Evolutionary conservation across 2,113 vertebrate species (phyloP), one percentile per base, ranked within the genome.

Genomic region (Pholis gunnellus): DNA sequence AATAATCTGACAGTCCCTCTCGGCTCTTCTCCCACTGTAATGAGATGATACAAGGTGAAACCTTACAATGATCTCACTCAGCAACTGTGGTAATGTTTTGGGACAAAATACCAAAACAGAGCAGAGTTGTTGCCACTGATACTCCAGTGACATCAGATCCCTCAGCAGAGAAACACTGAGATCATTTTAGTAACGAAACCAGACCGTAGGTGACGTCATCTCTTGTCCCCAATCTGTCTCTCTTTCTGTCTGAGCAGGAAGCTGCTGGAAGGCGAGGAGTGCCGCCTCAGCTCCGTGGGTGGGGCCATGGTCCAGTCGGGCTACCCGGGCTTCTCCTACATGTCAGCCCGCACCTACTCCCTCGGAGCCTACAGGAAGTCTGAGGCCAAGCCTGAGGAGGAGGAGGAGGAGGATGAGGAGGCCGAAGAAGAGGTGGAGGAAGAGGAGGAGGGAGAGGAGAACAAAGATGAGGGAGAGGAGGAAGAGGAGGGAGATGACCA

Each of bases 211-310:
- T 0, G 40, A 59, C 31, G 0, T 72, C 67, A 44, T 66, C 18
- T 52, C 42, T 63, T 77, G n/a, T 56, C 67, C 27, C 25, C n/a
- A 0, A 2, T 68, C 38, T 73, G 34, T 71, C 17, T 72, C n/a
- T 78, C 36, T 81, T 2, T 84, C n/a, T 60, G 44, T 63, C 25
- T 36, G 6, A 29, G 6, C 81, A 97, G 96, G 93, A 97, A 97
- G 94, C 88, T 96, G 22, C 94, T 97, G 86, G 96, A 97, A 65
- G 96, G 96, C 0, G 96, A 96, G 34, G 96, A 97, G 88, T 95
- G 95, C n/a, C 96, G 96, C 72, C 88, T 97, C 78, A 96, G 92
- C 88, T 88, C 91, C 0, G 89, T 95, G 0, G 86, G 94, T 0
- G 93, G 95, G 0, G 85, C 91, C 68, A 83, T 94, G 86, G 82